Evolutionary conservation across 2,888 invertebrate species (phyloP), one percentile per base, ranked within the genome.

Genomic region (Agriotes lineatus): DNA sequence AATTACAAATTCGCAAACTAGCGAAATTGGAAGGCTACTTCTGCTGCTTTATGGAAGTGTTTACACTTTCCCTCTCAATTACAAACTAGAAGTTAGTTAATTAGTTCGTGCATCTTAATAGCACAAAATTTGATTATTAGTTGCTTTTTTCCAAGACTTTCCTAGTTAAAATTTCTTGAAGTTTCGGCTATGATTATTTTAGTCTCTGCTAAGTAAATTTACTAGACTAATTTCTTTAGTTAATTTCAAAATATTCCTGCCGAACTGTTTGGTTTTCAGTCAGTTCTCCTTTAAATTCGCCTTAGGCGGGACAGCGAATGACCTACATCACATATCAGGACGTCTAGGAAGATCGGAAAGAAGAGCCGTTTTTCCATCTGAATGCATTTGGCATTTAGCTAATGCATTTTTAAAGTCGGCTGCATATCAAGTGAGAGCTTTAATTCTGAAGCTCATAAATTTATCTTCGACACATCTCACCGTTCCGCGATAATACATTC

Each of bases 391-490:
- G 52, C 54, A 54, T 62, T 62, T 62, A 20, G 42, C 54, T 54
- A 62, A 62, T 62, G 62, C 50, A 62, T 44, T 62, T 52, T 54
- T 62, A 44, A 52, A 62, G 39, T 62, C 37, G 42, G 25, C 12
- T 42, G 42, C 52, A 52, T 52, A 50, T 54, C 52, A 22, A 33
- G 50, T 30, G 12, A 16, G 50, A 61, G 14, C 37, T n/a, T 48
- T 37, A 33, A 25, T 30, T 62, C 52, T 14, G 16, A n/a, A 18
- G 62, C 19, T 54, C 25, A 62, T 61, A 61, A 61, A 61, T 61
- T 61, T 50, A 35, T 9, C 37, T 60, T 37, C 18, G 30, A 52
- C 37, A 56, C 10, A 22, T 22, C 1, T 57, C 39, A 39, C 18
- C 19, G 19, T 35, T 12, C 33, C 5, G 10, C 16, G 50, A 50